A percentile compares a stretch with the other conserved stretches of the same genome.
Conservation (phyloP, 2,797 vertebrate species). For the Serranus cabrilla region DNA sequence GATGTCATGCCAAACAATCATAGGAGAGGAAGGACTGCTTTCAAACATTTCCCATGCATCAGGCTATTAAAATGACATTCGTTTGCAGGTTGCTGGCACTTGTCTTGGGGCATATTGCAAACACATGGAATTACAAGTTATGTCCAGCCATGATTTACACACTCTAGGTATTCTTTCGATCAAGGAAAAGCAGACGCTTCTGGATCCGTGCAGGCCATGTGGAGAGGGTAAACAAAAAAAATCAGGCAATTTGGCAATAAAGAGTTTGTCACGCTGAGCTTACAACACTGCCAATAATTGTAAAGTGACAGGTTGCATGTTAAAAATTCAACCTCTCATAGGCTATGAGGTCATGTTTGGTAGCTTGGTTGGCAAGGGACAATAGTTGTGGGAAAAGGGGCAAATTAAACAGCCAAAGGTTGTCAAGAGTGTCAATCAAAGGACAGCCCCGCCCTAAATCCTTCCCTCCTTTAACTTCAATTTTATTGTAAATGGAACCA, state of each 20-base stretch:
- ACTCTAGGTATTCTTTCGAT: conserved; percentile 77
- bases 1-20: conserved; percentile 82
- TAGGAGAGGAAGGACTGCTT: conserved; percentile 79
- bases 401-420: no score
- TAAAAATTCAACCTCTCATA: conserved; percentile 33
- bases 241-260: conserved; percentile 52
- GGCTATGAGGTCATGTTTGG: conserved; percentile 23
- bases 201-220: conserved; percentile 69
- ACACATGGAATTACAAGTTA: conserved; percentile 84
- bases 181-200: conserved; percentile 68
- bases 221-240: conserved; percentile 64
- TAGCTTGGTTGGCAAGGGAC: no score
- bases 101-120: conserved; percentile 82
- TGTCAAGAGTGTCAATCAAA: no score
- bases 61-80: conserved; percentile 86
- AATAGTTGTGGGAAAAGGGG: no score
- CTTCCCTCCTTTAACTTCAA: no score
- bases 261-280: conserved; percentile 58
- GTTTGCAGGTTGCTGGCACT: conserved; percentile 83
- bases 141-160: conserved; percentile 82
- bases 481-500: no score
- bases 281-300: conserved; percentile 52
- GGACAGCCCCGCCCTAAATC: no score
- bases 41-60: conserved; percentile 83
- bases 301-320: conserved; percentile 40